Percentiles rank a stretch among this genome's conserved stretches.
Evolutionary conservation across 1,140 invertebrate species (phyloP).

Genomic region (Drosophila sp.): DNA sequence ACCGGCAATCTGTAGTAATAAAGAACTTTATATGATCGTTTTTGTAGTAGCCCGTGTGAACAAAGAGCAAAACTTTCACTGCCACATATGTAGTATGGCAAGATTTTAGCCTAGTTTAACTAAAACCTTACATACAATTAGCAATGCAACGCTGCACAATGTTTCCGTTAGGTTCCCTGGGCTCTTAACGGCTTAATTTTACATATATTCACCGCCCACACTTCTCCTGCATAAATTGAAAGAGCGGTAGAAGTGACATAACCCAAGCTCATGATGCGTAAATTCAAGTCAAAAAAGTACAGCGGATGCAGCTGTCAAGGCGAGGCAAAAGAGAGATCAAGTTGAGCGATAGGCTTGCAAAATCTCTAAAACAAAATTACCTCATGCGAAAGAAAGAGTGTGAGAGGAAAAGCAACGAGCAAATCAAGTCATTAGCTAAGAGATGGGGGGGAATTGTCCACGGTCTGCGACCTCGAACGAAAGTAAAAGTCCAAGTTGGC

Average conservation of each 20-base stretch:
- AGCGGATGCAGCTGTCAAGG: constrained; percentile 57
- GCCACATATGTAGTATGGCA: constrained; percentile 29
- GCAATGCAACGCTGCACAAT: constrained; percentile 77
- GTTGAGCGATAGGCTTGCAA: constrained; percentile 73
- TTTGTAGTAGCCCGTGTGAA: neutral
- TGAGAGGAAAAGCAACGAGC: constrained; percentile 27
- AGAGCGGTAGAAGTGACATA: constrained; percentile 57
- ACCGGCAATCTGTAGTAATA: neutral
- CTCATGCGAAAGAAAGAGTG: constrained; percentile 32
- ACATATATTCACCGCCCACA: constrained; percentile 19
- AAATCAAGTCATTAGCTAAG: constrained; percentile 55
- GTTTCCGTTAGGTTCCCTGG: constrained; percentile 51
- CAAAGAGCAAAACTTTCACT: constrained; percentile 59
- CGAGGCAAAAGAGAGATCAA: constrained; percentile 57
- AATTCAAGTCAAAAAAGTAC: constrained; percentile 24
- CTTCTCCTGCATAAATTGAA: constrained; percentile 5
- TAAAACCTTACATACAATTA: constrained; percentile 47
- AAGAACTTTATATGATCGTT: neutral
- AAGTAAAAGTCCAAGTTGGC: constrained; percentile 67
- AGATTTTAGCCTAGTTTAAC: constrained; percentile 14
- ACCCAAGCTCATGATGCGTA: constrained; percentile 66
- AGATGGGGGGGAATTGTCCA: constrained; percentile 23
- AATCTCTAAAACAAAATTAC: constrained; percentile 69
- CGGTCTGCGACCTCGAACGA: constrained; percentile 78
- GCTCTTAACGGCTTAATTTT: constrained; percentile 45